Evolutionary conservation across 2,113 vertebrate species (phyloP).

Genomic region (Tretioscincus oriximinensis): DNA sequence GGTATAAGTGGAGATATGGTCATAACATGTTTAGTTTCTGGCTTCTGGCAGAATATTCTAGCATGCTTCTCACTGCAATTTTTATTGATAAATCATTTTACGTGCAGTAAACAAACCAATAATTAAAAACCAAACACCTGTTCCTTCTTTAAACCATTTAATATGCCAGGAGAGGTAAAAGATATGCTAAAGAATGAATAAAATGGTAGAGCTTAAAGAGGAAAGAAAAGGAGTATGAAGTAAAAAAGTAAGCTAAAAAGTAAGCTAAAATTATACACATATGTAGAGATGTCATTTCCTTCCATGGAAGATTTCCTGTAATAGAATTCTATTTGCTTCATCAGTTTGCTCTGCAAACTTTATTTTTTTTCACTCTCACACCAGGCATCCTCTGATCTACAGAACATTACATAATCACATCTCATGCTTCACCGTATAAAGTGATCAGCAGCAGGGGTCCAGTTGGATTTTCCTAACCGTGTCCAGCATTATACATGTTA

Average conservation of each 20-base stretch:
- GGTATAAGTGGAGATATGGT: too few relatives aligned
- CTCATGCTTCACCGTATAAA: conserved; percentile 15
- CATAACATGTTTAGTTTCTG: too few relatives aligned
- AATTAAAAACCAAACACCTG: background rate
- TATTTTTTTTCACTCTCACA: conserved; percentile 16
- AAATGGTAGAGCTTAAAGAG: background rate
- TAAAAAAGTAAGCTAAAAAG: background rate
- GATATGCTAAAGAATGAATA: background rate
- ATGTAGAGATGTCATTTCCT: background rate
- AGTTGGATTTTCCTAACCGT: conserved; percentile 16
- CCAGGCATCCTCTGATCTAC: conserved; percentile 17
- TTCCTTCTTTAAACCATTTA: too few relatives aligned
- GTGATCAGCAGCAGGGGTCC: conserved; percentile 29
- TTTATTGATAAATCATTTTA: too few relatives aligned
- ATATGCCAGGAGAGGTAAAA: background rate
- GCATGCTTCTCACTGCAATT: too few relatives aligned
- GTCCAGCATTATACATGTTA: conserved; percentile 13
- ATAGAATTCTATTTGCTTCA: conserved; percentile 17
- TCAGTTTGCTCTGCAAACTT: conserved; percentile 15
- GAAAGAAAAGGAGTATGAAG: too few relatives aligned
- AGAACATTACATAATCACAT: conserved; percentile 34
- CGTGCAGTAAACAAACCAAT: background rate
- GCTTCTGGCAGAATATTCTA: too few relatives aligned
- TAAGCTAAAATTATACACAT: background rate
- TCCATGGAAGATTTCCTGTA: background rate